A percentile compares a stretch with the other conserved stretches of the same genome.
These are phyloP conservation scores for Choloepus didactylus DNA, from an alignment of 2,797 vertebrate genomes.

Conservation along the genomic window DNA sequence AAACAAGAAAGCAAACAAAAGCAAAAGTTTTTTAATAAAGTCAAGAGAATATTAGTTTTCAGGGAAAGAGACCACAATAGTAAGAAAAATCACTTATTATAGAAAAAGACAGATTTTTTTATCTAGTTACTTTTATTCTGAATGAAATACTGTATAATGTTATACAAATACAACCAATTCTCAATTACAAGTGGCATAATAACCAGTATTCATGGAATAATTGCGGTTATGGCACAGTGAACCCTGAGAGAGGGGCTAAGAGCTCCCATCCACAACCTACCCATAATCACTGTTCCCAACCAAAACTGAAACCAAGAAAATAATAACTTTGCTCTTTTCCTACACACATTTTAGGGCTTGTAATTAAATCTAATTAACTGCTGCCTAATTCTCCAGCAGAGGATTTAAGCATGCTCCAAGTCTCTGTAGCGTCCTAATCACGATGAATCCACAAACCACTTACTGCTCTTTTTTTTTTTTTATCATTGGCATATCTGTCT, in stretches of 20 bases:
- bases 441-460: constrained; percentile 34
- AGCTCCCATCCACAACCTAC: neutral
- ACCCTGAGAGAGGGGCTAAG: neutral
- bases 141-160: constrained; percentile 7
- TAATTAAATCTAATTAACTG: constrained; percentile 69
- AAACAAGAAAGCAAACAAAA: neutral
- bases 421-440: constrained; percentile 58
- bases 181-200: neutral
- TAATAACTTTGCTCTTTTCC: neutral
- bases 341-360: neutral
- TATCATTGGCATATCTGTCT: constrained; percentile 58
- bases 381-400: constrained; percentile 22
- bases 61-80: neutral
- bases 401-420: constrained; percentile 45
- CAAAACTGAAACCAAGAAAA: constrained; percentile 47
- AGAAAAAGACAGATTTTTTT: constrained; percentile 54
- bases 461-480: neutral
- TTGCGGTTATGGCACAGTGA: neutral
- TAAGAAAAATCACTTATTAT: neutral
- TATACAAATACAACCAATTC: constrained; percentile 45
- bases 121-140: neutral
- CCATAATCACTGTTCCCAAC: neutral
- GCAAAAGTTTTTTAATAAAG: neutral
- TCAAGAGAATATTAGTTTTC: constrained; percentile 53
- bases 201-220: constrained; percentile 24